A percentile compares a stretch with the other conserved stretches of the same genome.
phyloP scores from a whole-genome alignment of 2,797 vertebrate genomes.

The Bradypus variegatus region DNA sequence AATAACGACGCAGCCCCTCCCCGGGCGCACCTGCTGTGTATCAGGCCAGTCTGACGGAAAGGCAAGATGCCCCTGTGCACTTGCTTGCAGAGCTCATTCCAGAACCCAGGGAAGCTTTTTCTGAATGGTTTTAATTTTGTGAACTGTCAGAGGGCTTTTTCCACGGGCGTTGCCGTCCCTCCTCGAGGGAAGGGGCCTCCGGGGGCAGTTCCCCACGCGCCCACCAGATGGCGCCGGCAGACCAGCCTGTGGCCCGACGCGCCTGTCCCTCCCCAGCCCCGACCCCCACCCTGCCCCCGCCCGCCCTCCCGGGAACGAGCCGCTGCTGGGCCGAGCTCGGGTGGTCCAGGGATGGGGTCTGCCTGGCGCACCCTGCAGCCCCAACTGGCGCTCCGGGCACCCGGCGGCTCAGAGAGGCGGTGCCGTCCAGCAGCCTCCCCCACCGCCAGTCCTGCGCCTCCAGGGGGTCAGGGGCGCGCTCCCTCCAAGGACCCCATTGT shows the following conservation, averaged over 20 bases:
- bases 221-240: slow-evolving; percentile 46
- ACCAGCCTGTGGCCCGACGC: neutral
- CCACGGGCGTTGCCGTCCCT: too few species aligned
- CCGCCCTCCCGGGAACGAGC: neutral
- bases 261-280: neutral
- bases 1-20: neutral
- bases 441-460: fast-evolving
- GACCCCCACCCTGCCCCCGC: fast-evolving
- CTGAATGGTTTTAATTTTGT: neutral
- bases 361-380: neutral
- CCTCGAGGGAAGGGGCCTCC: neutral
- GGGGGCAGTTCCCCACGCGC: fast-evolving
- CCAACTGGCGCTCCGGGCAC: neutral
- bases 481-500: neutral
- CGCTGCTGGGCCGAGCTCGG: neutral
- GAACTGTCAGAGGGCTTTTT: neutral
- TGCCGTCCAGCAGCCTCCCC: neutral
- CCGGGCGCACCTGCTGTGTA: fast-evolving
- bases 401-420: neutral
- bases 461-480: neutral
- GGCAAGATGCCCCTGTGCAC: neutral
- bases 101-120: neutral
- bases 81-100: fast-evolving
- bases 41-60: neutral
- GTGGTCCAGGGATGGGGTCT: too few species aligned